Evolutionary conservation across 2,888 invertebrate genomes (phyloP).

Genomic region (Minunthozetes semirufus): DNA sequence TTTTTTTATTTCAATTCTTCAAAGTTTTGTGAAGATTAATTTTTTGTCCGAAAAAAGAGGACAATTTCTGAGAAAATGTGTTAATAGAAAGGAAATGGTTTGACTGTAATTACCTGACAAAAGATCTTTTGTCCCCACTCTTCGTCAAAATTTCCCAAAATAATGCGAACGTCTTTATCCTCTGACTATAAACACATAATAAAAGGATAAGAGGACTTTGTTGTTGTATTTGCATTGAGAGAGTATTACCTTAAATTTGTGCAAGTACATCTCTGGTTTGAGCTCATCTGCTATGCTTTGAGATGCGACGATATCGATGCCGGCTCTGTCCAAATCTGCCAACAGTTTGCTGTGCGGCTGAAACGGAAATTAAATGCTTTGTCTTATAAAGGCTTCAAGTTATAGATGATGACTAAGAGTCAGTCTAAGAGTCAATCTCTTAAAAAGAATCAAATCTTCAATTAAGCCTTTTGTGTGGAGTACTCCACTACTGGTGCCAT

Average conservation of each 20-base stretch:
- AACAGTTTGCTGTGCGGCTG: slow-evolving; percentile 81
- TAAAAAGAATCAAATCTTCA: neutral
- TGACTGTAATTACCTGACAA: slow-evolving; percentile 48
- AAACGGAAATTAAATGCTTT: slow-evolving; percentile 23
- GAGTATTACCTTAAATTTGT: slow-evolving; percentile 47
- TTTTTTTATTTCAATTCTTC: too few relatives aligned
- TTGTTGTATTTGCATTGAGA: slow-evolving; percentile 6
- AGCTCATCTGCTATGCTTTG: slow-evolving; percentile 82
- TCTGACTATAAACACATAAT: slow-evolving; percentile 46
- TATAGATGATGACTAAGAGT: neutral
- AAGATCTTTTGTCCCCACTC: slow-evolving; percentile 70
- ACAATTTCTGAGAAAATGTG: too few relatives aligned
- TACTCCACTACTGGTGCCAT: neutral
- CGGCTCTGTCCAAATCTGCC: slow-evolving; percentile 71
- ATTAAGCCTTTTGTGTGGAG: neutral
- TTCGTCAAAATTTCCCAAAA: slow-evolving; percentile 92
- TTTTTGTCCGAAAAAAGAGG: too few relatives aligned
- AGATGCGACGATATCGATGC: slow-evolving; percentile 70
- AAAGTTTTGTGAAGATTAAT: too few relatives aligned
- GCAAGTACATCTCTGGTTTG: slow-evolving; percentile 45
- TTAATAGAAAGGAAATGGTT: too few relatives aligned
- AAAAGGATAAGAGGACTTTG: neutral
- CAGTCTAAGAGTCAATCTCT: neutral
- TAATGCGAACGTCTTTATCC: slow-evolving; percentile 86
- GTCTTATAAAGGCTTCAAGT: neutral